Conservation (phyloP, 2,797 vertebrate species). For the Hoplostethus atlanticus region DNA sequence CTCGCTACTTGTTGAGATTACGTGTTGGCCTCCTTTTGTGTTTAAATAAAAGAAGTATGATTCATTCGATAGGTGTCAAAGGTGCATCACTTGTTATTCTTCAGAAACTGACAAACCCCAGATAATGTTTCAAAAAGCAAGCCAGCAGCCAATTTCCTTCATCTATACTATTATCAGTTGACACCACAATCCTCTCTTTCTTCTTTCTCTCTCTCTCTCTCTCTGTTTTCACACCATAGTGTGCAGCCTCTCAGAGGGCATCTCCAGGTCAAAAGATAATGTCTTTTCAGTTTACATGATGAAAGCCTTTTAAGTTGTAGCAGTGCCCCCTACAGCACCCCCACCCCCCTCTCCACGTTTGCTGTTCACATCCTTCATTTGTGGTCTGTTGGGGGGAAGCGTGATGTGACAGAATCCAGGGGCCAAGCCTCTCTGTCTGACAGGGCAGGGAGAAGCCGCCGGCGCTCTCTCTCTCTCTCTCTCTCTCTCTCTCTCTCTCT, state of each 20-base stretch:
- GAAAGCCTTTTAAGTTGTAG: constrained; percentile 90
- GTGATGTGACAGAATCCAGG: constrained; percentile 90
- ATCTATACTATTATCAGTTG: constrained; percentile 46
- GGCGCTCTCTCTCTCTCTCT: constrained; percentile 27
- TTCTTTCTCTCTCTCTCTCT: constrained; percentile 24
- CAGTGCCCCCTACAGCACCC: constrained; percentile 59
- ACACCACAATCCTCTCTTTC: constrained; percentile 40
- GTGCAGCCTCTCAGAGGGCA: constrained; percentile 88
- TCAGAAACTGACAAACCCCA: constrained; percentile 33
- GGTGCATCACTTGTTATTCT: constrained; percentile 64
- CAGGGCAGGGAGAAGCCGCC: constrained; percentile 72
- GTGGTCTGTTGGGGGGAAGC: constrained; percentile 69
- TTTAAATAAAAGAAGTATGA: constrained; percentile 38
- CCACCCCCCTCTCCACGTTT: constrained; percentile 64
- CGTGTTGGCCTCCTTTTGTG: constrained; percentile 27
- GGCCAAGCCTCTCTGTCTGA: constrained; percentile 85
- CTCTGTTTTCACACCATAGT: constrained; percentile 71
- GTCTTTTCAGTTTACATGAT: constrained; percentile 92
- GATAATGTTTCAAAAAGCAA: constrained; percentile 47
- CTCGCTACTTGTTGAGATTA: constrained; percentile 38
- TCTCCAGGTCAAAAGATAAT: constrained; percentile 92
- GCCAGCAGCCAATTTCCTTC: constrained; percentile 54
- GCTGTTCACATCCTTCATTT: constrained; percentile 83
- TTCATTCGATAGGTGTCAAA: constrained; percentile 48
- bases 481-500: constrained; percentile 41